Evolutionary conservation across 2,888 invertebrate species (phyloP).

Genomic region (Labia minor): DNA sequence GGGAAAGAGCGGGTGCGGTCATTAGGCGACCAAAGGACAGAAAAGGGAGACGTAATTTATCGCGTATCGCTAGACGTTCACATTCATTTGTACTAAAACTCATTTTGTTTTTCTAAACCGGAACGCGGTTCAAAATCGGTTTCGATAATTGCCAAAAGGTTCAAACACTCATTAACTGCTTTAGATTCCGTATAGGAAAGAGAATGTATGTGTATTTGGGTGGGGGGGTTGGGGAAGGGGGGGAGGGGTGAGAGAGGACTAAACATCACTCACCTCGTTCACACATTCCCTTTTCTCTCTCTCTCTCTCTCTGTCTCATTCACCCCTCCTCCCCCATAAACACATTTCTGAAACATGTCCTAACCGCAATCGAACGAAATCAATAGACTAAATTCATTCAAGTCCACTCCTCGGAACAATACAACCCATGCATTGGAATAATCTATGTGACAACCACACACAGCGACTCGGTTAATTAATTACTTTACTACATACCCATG

Average conservation of each 20-base stretch:
- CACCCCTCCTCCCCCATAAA: too few relatives aligned
- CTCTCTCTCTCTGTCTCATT: too few relatives aligned
- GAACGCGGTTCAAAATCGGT: background rate
- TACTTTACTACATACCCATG: background rate
- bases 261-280: conserved; percentile 5
- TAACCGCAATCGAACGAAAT: conserved; percentile 7
- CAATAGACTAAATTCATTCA: background rate
- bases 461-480: background rate
- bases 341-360: conserved; percentile 13
- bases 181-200: background rate
- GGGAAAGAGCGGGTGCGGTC: background rate
- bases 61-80: background rate
- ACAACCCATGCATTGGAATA: background rate
- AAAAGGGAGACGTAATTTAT: background rate
- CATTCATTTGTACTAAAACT: too few relatives aligned
- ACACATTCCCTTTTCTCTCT: background rate
- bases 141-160: background rate
- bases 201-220: too few relatives aligned
- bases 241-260: too few relatives aligned
- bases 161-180: conserved; percentile 1
- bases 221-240: too few relatives aligned
- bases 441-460: background rate
- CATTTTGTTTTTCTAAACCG: background rate
- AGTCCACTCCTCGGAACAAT: background rate
- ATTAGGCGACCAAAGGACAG: background rate